Percentiles rank a stretch among this genome's conserved stretches.
Evolutionary conservation across 2,888 invertebrate genomes (phyloP).

Genomic region (Protophormia terraenovae): DNA sequence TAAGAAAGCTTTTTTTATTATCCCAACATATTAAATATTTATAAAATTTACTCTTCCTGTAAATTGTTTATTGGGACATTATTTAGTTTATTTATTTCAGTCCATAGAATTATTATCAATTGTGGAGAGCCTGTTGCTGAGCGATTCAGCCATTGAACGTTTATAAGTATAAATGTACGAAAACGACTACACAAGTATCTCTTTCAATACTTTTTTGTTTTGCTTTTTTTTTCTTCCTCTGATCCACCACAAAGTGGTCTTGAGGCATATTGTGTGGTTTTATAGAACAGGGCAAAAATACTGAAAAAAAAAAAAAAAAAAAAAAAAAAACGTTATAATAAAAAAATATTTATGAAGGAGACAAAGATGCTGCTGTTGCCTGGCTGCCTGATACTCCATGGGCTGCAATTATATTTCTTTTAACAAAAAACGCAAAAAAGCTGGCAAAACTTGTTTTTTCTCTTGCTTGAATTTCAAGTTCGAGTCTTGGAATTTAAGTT

Average conservation of each 20-base stretch:
- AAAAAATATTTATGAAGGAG: constrained; percentile 33
- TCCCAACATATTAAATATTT: not conserved
- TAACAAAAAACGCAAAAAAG: constrained; percentile 20
- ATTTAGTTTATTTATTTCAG: not conserved
- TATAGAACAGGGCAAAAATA: constrained; percentile 9
- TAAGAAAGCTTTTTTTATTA: not conserved
- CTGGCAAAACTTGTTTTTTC: constrained; percentile 61
- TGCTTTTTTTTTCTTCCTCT: not conserved
- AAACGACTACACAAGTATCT: not conserved
- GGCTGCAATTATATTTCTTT: constrained; percentile 44
- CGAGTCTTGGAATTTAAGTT: constrained; percentile 58
- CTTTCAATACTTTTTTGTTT: not conserved
- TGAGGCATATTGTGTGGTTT: constrained; percentile 36
- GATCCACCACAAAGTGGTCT: constrained; percentile 7
- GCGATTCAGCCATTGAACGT: constrained; percentile 5
- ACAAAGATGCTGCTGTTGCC: constrained; percentile 45
- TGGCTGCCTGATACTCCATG: constrained; percentile 38
- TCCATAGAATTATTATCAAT: not conserved
- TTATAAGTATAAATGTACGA: not conserved
- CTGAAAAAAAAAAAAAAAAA: not conserved
- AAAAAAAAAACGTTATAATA: not conserved
- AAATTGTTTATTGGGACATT: constrained; percentile 25
- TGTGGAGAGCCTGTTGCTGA: constrained; percentile 23
- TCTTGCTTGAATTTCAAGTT: constrained; percentile 58
- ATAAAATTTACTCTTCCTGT: not conserved